Percentiles rank a stretch among this genome's conserved stretches.
Evolutionary conservation across 2,888 invertebrate genomes (phyloP).

Genomic region (Aleiodes testaceus): DNA sequence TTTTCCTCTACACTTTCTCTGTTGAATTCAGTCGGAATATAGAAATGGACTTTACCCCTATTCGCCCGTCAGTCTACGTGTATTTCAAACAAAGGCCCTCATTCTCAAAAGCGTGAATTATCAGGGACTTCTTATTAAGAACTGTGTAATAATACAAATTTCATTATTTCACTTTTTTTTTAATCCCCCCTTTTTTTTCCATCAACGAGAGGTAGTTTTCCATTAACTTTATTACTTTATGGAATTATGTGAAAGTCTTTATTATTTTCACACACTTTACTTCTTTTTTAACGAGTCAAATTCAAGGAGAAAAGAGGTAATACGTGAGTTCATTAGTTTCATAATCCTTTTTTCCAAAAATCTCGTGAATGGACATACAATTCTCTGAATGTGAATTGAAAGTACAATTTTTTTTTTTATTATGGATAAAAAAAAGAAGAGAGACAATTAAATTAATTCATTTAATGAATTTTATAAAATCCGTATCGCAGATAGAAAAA

Average conservation of each 20-base stretch:
- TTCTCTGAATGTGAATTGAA: too few relatives aligned
- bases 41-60: conserved; percentile 44
- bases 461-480: not conserved
- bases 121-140: conserved; percentile 27
- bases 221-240: too few relatives aligned
- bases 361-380: too few relatives aligned
- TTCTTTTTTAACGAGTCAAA: too few relatives aligned
- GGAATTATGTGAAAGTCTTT: too few relatives aligned
- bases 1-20: conserved; percentile 14
- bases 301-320: too few relatives aligned
- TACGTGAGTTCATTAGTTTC: too few relatives aligned
- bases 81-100: conserved; percentile 29
- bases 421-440: not conserved
- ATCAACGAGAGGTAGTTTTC: not conserved
- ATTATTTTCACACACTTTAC: too few relatives aligned
- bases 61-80: conserved; percentile 29
- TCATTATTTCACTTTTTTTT: conserved; percentile 4
- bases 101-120: conserved; percentile 32
- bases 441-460: too few relatives aligned
- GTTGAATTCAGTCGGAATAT: conserved; percentile 34
- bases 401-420: not conserved
- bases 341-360: not conserved
- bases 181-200: not conserved
- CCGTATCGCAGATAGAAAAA: too few relatives aligned
- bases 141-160: conserved; percentile 22